Evolutionary conservation across 1,140 invertebrate species (phyloP).

Genomic region (Brachionus plicatilis): DNA sequence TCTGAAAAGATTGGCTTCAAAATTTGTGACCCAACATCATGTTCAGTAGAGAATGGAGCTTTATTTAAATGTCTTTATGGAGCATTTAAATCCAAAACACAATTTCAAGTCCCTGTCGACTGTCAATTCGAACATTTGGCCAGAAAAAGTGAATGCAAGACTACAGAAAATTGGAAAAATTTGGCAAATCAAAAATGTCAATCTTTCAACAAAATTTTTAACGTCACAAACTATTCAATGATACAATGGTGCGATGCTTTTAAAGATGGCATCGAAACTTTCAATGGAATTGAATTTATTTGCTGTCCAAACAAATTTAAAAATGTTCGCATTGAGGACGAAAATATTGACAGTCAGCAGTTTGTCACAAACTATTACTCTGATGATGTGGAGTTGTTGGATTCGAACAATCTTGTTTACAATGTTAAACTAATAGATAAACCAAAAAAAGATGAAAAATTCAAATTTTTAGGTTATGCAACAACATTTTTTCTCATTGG

Average conservation of each 20-base stretch:
- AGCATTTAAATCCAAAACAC: background rate
- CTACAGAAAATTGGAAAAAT: background rate
- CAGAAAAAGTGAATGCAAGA: background rate
- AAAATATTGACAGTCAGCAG: background rate
- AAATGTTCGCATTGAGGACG: background rate
- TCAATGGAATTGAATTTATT: conserved; percentile 25
- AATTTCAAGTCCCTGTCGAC: background rate
- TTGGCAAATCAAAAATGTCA: background rate
- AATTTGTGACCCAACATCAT: background rate
- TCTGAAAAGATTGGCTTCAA: background rate
- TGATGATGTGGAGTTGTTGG: background rate
- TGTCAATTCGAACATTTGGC: conserved; percentile 6
- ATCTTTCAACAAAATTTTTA: background rate
- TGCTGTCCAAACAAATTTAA: background rate
- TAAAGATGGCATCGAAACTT: background rate
- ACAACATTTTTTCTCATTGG: background rate
- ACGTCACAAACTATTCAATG: background rate
- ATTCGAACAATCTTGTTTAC: background rate
- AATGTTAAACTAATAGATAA: background rate
- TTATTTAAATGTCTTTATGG: conserved; percentile 27
- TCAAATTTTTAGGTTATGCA: background rate
- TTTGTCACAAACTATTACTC: background rate
- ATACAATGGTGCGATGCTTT: conserved; percentile 37
- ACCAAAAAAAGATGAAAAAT: background rate
- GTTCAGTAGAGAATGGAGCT: background rate